phyloP scores from a whole-genome alignment of 2,113 vertebrate genomes.

The Muntiacus muntjak region DNA sequence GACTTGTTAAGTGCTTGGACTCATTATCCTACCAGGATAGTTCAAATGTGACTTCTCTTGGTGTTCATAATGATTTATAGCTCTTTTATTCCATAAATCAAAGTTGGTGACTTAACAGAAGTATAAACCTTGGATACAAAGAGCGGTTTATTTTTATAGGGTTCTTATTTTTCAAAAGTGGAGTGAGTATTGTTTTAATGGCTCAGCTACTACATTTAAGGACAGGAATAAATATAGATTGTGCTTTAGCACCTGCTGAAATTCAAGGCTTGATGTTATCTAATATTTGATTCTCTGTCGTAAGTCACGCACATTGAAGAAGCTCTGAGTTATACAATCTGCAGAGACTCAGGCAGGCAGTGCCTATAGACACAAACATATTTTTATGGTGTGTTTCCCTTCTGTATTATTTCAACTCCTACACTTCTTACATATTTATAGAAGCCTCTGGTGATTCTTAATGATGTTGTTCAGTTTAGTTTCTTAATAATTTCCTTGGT shows the following conservation, averaged over 20 bases:
- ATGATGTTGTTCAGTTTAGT: conserved; percentile 56
- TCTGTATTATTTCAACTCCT: conserved; percentile 52
- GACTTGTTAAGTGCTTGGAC: background rate
- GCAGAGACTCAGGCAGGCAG: background rate
- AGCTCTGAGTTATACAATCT: background rate
- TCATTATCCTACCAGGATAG: background rate
- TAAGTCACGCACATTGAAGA: background rate
- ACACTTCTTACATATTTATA: conserved; percentile 56
- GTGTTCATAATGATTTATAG: background rate
- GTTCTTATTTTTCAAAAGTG: conserved; percentile 14
- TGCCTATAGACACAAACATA: conserved; percentile 12
- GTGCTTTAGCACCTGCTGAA: background rate
- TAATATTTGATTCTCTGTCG: background rate
- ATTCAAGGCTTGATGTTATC: background rate
- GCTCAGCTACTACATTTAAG: background rate
- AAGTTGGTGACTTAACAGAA: background rate
- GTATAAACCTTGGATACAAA: background rate
- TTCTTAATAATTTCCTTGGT: conserved; percentile 66
- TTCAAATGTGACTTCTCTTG: background rate
- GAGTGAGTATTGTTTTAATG: background rate
- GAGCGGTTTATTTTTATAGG: background rate
- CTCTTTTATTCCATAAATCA: background rate
- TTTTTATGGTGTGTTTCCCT: conserved; percentile 32
- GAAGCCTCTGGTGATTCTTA: conserved; percentile 62
- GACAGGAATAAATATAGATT: conserved; percentile 21